Evolutionary conservation across 2,888 invertebrate species (phyloP), one percentile per base, ranked within the genome.

Genomic region (Agrilus cyanescens): DNA sequence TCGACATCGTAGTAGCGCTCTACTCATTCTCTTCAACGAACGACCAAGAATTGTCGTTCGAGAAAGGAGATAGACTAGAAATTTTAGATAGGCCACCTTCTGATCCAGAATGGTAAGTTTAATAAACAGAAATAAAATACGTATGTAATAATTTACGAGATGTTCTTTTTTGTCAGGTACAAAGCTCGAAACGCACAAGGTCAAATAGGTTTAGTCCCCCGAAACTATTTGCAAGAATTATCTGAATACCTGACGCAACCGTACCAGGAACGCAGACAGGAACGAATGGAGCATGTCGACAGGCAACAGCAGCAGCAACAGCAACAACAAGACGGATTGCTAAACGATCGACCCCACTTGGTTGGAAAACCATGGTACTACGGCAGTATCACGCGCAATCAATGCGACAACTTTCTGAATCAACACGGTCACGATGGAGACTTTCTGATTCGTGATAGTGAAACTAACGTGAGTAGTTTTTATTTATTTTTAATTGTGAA

Each of bases 381-480:
- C 70, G 98, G 98, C 46, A 83, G 83, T 65, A 88, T 98, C 62
- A 86, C 95, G 37, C 81, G 98, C 59, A 86, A 87, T 57, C 93
- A 96, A 69, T 96, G 96, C 75, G 97, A 98, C 72, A 82, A 84
- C 57, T 76, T 97, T 65, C 80, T 98, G 63, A 91, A 90, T 72
- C 86, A 89, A 65, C 86, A 88, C 66, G 98, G 94, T 13, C 86
- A 88, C 62, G 93, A 97, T 69, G 98, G 98, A 10, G 97, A 98
- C 72, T 99, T 94, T 75, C 82, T 99, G 62, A 94, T 99, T 60
- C 75, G 98, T 56, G 97, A 97, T 72, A 95, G 94, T 65, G 98
- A 98, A 77, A 96, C 97, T 58, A 97, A 96, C 72, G 97, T 96
- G 68, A 83, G 86, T 43, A 25, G 3, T 20, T 29, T 4, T 3